Base-by-base conservation (phyloP, 2,797 vertebrate genomes). In the Harpagifer antarcticus region DNA sequence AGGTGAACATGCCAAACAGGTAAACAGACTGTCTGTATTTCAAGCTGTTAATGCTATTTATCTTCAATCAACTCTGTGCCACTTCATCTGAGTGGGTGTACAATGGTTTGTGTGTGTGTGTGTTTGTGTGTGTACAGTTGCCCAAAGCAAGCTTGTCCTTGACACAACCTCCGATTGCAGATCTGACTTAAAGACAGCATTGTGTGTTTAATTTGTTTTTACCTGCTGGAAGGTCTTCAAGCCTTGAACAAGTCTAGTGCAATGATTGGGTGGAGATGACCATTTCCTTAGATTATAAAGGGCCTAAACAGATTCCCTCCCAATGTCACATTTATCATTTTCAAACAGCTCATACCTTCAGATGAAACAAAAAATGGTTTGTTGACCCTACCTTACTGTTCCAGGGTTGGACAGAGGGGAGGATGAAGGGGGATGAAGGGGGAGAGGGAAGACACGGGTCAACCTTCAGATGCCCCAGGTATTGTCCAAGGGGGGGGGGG, bases 291-390 rank as follows among this genome's bases (percentile, higher is more conserved):
- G 82, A 90, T 81, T 88, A 84, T 79, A 70, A 73, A 78, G 73
- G 33, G 33, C 63, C 81, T 80, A 86, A 90, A 89, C 82, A 84
- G 79, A 87, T 85, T 86, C 79, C 76, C 74, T 66, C 70, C 74
- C 88, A 84, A 69, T 86, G 90, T 87, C 91, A 90, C 86, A 84
- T 91, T 91, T 86, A 92, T 93, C 91, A 89, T 92, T 90, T 93
- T 92, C 87, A 83, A 90, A 87, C 70, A 82, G 82, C 78, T 85
- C 88, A 93, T 90, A 88, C 82, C 83, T 88, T 40, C 13, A 52
- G 76, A 79, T 80, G 75, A 83, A 86, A 87, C 55, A 65, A 60
- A 85, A 81, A 70, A 86, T 1, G 1, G 74, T 74, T 85, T 44
- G 60, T 55, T 68, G 84, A 88, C 84, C 84, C 85, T 59, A 68